These are phyloP conservation scores for Lysandra bellargus DNA, from an alignment of 2,888 invertebrate species.

Conservation along the genomic window DNA sequence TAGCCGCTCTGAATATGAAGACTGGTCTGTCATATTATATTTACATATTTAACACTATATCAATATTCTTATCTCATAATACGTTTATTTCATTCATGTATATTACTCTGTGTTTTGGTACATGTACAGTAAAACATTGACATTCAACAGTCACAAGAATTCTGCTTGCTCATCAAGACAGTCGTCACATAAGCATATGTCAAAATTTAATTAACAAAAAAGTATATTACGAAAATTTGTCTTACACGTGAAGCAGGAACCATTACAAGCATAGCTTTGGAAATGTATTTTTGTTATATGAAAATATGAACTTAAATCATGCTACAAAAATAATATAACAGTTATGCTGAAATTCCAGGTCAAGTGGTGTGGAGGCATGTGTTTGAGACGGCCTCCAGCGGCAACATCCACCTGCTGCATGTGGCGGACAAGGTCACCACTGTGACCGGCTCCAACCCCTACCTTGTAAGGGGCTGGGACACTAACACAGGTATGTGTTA, in stretches of 20 bases:
- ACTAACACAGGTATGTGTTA: conserved; percentile 79
- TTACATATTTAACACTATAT: neutral
- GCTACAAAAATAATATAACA: neutral
- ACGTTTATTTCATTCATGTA: neutral
- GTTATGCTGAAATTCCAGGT: conserved; percentile 63
- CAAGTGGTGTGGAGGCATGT: conserved; percentile 92
- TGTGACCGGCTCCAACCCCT: conserved; percentile 86
- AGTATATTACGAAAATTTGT: no score
- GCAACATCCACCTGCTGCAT: conserved; percentile 84
- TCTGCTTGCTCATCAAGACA: no score
- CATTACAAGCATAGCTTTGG: no score
- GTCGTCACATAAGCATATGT: no score
- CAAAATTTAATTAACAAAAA: no score
- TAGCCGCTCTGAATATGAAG: conserved; percentile 90
- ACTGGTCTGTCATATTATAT: conserved; percentile 74
- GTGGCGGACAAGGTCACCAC: conserved; percentile 85
- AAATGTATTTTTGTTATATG: neutral
- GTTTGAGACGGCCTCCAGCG: conserved; percentile 83
- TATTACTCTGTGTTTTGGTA: neutral
- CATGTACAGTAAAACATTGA: neutral
- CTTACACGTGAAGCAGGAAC: no score
- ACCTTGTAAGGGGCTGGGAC: conserved; percentile 90
- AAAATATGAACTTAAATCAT: neutral
- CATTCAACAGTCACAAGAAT: no score
- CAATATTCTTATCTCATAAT: neutral